Base-by-base conservation (phyloP, 2,888 invertebrate genomes). In the Monochamus alternatus region DNA sequence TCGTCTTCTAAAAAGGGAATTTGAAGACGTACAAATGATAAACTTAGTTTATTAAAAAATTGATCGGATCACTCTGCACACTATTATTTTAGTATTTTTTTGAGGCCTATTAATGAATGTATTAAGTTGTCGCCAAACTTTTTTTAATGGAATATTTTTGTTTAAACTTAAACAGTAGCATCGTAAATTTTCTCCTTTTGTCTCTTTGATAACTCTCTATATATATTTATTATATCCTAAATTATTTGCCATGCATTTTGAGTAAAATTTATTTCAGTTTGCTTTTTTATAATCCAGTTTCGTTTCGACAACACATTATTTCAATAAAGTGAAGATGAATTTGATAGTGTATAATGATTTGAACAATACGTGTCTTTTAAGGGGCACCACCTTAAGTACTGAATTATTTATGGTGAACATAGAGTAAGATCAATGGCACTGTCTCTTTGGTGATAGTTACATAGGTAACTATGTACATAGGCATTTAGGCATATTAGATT, bases 351-450 rank as follows among this genome's bases (percentile, higher is more conserved):
- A 64, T n/a, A n/a, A 43, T 44, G 12, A 73, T 73, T 1, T 66
- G 73, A n/a, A 62, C 2, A 43, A 69, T 65, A 70, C 22, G 22
- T 22, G 22, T 22, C 22, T 22, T 22, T 22, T 22, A 22, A 22
- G 22, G 22, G 22, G 22, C 22, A 22, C 22, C 22, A 22, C 1
- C 22, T 22, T 22, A 22, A 22, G 22, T 22, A 22, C 22, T 22
- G 59, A 4, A 10, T 8, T 47, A 75, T 47, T 30, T 69, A 22
- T 22, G 69, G 64, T 9, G 70, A 64, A 58, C 64, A 64, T 10
- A 75, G 64, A 51, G 70, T 65, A 3, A 75, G 32, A 22, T 75
- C 69, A 51, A 70, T 75, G n/a, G 70, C 64, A 10, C 52, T 62
- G 9, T 43, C 55, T n/a, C 7, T 22, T 12, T 12, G n/a, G 9